Conservation (phyloP, 2,797 vertebrate genomes). For the Allobates femoralis region DNA sequence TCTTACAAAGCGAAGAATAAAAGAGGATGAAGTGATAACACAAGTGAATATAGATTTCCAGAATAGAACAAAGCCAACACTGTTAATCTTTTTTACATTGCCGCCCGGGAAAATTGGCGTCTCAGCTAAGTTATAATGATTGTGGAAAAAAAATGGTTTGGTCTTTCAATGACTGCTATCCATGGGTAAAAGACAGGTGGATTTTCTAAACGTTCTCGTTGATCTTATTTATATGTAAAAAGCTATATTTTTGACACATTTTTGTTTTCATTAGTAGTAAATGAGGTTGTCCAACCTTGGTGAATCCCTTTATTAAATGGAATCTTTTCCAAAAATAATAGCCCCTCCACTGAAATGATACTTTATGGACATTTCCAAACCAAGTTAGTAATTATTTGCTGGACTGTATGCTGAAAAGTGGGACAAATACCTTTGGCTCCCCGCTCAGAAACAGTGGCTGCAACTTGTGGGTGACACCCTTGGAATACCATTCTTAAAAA, state of each 20-base stretch:
- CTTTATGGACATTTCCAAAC: no score
- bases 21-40: conserved; percentile 32
- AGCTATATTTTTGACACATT: background rate
- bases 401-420: no score
- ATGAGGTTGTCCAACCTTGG: background rate
- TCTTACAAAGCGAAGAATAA: conserved; percentile 32
- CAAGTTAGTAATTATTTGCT: no score
- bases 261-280: background rate
- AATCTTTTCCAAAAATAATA: no score
- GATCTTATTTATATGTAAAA: background rate
- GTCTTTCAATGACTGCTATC: background rate
- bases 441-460: no score
- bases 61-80: conserved; percentile 19
- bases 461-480: no score
- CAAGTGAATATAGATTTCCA: conserved; percentile 23
- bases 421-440: no score
- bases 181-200: background rate
- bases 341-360: no score
- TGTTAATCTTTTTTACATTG: conserved; percentile 33
- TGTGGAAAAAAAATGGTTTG: conserved; percentile 11
- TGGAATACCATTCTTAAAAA: no score
- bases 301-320: no score
- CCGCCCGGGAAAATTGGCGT: conserved; percentile 24
- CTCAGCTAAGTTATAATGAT: conserved; percentile 23
- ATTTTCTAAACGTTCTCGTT: background rate